Evolutionary conservation across 2,888 invertebrate genomes (phyloP), one percentile per base, ranked within the genome.

Genomic region (Conops quadrifasciatus): DNA sequence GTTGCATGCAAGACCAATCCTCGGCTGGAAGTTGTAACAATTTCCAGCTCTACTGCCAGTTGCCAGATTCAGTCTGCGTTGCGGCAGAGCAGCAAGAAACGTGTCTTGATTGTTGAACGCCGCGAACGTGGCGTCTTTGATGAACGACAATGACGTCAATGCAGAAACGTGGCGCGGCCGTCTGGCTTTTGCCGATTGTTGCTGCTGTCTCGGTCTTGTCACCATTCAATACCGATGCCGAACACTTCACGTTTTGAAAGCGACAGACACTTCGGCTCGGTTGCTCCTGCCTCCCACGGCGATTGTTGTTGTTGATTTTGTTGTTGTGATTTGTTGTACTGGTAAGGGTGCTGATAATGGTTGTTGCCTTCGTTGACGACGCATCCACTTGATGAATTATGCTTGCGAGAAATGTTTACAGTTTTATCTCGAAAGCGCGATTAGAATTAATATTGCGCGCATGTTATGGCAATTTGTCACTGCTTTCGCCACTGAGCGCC

Each of bases 401-500:
- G 68, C 26, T 53, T 56, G 0, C 26, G 45, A 2, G 19, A 63
- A 24, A 16, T 21, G 24, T 62, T 53, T 58, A 63, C 63, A 63
- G 63, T 64, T 70, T 56, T 49, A 71, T 67, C 67, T 71, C 45
- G 58, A 26, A 53, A 36, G 49, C 67, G 64, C 45, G 67, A 5
- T 30, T 51, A 16, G 64, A 64, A 81, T 81, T 81, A 78, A 80
- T 81, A 77, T 79, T 78, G 79, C 78, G 79, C 77, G 79, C 81
- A 81, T 81, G 78, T 81, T 79, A 24, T 79, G 78, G 78, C 78
- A 80, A 80, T 81, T 80, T 80, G 81, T 81, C 81, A 81, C 79
- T 16, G 13, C n/a, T 30, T 16, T 28, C 59, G 56, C 7, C 4
- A 21, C 9, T 13, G 24, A 56, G 56, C 49, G 49, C 49, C 49